phyloP scores from a whole-genome alignment of 1,140 invertebrate species.

The Dreissena rostriformis region DNA sequence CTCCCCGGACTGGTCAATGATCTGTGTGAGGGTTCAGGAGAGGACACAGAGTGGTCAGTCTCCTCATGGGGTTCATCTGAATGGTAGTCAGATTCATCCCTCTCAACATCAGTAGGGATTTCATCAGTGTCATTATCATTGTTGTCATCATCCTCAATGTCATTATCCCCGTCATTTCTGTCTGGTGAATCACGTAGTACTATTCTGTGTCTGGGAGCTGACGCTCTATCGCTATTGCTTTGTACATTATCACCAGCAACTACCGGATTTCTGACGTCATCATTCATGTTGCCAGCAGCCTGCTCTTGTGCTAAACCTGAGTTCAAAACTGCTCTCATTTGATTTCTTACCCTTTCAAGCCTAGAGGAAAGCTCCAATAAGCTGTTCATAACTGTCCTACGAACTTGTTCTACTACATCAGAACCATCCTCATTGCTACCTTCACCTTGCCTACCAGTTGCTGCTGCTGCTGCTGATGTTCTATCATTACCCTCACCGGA shows the following conservation, averaged over 20 bases:
- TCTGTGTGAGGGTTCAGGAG: background rate
- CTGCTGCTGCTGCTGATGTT: background rate
- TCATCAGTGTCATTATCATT: background rate
- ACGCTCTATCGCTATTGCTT: background rate
- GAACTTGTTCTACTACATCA: constrained; percentile 50
- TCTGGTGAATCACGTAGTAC: no score
- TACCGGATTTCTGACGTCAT: constrained; percentile 34
- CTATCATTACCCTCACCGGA: background rate
- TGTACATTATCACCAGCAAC: constrained; percentile 27
- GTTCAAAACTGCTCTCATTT: constrained; percentile 50
- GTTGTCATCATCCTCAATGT: background rate
- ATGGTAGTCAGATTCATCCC: background rate
- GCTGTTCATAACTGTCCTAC: constrained; percentile 42
- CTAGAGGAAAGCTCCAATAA: constrained; percentile 48
- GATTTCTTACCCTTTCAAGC: constrained; percentile 36
- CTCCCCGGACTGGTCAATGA: background rate
- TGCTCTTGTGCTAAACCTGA: constrained; percentile 35
- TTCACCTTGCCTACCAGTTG: background rate
- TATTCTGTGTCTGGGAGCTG: background rate
- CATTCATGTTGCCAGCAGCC: constrained; percentile 5
- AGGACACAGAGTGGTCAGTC: no score
- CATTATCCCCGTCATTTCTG: background rate
- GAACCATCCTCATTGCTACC: constrained; percentile 11
- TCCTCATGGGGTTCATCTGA: background rate
- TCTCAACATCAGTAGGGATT: background rate